These are phyloP conservation scores for Epinephelus moara DNA, from an alignment of 2,113 vertebrate species.

Conservation along the genomic window DNA sequence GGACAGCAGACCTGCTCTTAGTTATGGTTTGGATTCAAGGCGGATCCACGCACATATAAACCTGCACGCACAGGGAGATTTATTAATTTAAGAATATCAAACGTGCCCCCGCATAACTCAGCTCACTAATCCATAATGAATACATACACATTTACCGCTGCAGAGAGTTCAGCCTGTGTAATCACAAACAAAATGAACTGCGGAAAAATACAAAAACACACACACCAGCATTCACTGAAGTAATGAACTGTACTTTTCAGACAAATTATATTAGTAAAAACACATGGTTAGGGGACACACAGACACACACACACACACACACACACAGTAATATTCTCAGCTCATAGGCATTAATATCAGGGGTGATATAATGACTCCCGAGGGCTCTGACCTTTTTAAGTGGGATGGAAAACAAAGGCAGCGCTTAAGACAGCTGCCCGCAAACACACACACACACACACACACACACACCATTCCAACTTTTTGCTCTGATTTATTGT, in stretches of 20 bases:
- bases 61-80: no score
- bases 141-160: not conserved
- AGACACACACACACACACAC: conserved; percentile 35
- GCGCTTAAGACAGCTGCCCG: conserved; percentile 60
- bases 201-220: conserved; percentile 18
- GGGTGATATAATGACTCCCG: conserved; percentile 74
- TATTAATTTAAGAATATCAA: not conserved
- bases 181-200: not conserved
- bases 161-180: not conserved
- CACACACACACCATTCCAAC: conserved; percentile 39
- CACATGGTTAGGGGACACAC: conserved; percentile 20
- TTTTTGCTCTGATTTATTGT: conserved; percentile 69
- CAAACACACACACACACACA: not conserved
- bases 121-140: not conserved
- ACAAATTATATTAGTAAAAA: conserved; percentile 46
- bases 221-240: conserved; percentile 10
- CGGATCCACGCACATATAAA: not conserved
- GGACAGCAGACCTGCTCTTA: not conserved
- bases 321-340: conserved; percentile 45
- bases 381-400: conserved; percentile 80
- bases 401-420: conserved; percentile 83
- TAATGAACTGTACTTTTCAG: conserved; percentile 34
- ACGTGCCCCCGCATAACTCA: not conserved
- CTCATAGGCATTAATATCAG: conserved; percentile 68
- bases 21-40: not conserved